Evolutionary conservation across 2,113 vertebrate genomes (phyloP).

Genomic region (Oreocharis arfaki): DNA sequence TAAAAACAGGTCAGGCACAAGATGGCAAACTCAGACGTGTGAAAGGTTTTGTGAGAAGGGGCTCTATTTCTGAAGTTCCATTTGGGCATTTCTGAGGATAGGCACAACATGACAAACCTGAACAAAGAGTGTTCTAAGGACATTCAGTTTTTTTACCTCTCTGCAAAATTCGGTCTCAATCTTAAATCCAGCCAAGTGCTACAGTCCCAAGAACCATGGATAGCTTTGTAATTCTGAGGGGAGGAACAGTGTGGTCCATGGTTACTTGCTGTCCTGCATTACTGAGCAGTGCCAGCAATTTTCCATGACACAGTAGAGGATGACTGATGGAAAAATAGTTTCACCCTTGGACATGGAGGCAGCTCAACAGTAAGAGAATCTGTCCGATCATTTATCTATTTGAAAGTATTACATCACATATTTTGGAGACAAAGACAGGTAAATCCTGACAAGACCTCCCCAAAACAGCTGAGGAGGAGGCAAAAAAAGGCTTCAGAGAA

Average conservation of each 20-base stretch:
- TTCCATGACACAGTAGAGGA: background rate
- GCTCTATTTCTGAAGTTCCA: background rate
- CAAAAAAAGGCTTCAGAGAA: background rate
- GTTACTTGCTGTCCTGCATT: background rate
- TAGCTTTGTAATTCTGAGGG: background rate
- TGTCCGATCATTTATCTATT: background rate
- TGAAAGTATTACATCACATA: background rate
- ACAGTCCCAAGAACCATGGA: background rate
- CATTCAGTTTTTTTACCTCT: background rate
- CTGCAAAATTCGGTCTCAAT: background rate
- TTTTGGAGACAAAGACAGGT: background rate
- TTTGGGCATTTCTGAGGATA: background rate
- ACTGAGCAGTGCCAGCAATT: background rate
- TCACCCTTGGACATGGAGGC: background rate
- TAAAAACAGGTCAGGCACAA: background rate
- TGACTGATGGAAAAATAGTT: background rate
- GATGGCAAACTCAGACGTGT: background rate
- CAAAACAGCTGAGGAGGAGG: background rate
- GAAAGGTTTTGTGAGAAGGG: background rate
- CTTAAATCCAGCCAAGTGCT: background rate
- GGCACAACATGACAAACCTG: background rate
- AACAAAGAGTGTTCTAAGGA: background rate
- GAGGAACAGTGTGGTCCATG: background rate
- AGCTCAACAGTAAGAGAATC: background rate
- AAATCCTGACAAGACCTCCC: background rate